phyloP scores from a whole-genome alignment of 2,888 invertebrate species.

The Vandiemenella viatica region DNA sequence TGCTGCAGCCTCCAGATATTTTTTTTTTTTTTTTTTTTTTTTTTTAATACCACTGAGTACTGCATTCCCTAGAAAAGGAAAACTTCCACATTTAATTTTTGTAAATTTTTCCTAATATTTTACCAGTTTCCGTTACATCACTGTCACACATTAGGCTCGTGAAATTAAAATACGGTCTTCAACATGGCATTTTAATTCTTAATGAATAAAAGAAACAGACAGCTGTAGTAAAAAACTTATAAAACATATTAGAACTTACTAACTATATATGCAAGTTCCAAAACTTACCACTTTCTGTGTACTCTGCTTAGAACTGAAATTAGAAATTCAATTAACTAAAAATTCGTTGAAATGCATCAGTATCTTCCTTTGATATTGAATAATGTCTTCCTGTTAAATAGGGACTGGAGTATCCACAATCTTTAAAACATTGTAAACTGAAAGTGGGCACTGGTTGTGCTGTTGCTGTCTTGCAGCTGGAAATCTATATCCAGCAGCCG shows the following conservation, averaged over 20 bases:
- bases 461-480: not conserved
- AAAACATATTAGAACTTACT: too few relatives aligned
- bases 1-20: too few relatives aligned
- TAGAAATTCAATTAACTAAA: not conserved
- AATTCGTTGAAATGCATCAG: not conserved
- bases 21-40: not conserved
- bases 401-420: not conserved
- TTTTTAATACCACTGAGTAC: not conserved
- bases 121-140: too few relatives aligned
- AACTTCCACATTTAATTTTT: not conserved
- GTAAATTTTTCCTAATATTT: too few relatives aligned
- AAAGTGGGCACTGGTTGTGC: not conserved
- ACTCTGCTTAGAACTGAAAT: not conserved
- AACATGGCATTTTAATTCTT: too few relatives aligned
- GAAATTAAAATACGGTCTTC: too few relatives aligned
- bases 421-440: not conserved
- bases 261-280: too few relatives aligned
- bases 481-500: not conserved
- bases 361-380: slow-evolving; percentile 2
- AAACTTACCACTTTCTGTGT: too few relatives aligned
- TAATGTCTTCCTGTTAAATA: not conserved
- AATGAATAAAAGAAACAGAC: too few relatives aligned
- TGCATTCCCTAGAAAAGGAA: not conserved
- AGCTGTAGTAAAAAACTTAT: too few relatives aligned
- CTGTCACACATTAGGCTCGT: too few relatives aligned